A percentile compares a stretch with the other conserved stretches of the same genome.
phyloP scores from a whole-genome alignment of 1,140 invertebrate species.

The Drosophila erecta region DNA sequence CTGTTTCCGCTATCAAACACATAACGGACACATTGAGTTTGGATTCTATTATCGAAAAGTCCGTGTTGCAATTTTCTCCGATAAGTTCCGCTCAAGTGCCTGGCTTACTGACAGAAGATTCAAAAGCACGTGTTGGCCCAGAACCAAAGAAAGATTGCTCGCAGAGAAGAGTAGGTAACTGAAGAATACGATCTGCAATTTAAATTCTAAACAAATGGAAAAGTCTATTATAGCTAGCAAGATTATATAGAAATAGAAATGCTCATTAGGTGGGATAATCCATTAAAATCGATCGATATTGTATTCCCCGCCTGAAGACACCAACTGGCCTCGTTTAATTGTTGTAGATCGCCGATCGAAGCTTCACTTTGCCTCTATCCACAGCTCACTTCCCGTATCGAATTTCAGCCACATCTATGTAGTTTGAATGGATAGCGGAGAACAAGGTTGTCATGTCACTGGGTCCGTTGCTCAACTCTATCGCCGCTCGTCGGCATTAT shows the following conservation, averaged over 20 bases:
- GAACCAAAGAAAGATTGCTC: slow-evolving; percentile 2
- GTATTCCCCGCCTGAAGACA: not conserved
- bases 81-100: slow-evolving; percentile 33
- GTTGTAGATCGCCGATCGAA: slow-evolving; percentile 25
- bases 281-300: not conserved
- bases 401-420: slow-evolving; percentile 32
- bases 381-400: slow-evolving; percentile 25
- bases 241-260: no score
- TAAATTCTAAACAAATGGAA: no score
- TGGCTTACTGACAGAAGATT: not conserved
- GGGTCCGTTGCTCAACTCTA: slow-evolving; percentile 22
- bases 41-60: slow-evolving; percentile 47
- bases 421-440: slow-evolving; percentile 38
- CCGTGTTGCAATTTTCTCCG: slow-evolving; percentile 44
- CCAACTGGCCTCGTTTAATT: slow-evolving; percentile 7
- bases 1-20: slow-evolving; percentile 2
- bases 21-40: slow-evolving; percentile 41
- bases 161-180: not conserved
- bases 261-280: not conserved
- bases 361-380: slow-evolving; percentile 6
- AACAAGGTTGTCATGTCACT: slow-evolving; percentile 50
- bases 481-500: slow-evolving; percentile 53
- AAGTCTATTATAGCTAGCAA: no score
- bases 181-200: not conserved
- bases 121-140: slow-evolving; percentile 22